Evolutionary conservation across 2,113 vertebrate species (phyloP).

Genomic region (Paradoxurus hermaphroditus): DNA sequence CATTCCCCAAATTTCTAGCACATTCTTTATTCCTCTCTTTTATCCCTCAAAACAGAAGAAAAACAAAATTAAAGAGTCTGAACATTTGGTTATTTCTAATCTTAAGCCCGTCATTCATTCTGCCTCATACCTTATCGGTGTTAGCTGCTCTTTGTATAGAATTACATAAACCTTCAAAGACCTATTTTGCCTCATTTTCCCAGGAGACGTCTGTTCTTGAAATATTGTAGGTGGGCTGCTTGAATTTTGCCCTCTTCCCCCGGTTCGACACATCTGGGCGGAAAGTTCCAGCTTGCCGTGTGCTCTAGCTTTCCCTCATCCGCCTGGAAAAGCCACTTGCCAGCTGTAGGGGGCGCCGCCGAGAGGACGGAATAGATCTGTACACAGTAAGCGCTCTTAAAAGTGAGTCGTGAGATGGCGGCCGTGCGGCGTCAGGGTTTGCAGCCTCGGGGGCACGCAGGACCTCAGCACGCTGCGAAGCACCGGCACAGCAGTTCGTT

Average conservation of each 20-base stretch:
- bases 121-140: not conserved
- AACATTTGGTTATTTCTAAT: not conserved
- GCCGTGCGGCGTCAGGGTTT: too few relatives aligned
- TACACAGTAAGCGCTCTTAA: not conserved
- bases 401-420: not conserved
- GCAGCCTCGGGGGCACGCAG: too few relatives aligned
- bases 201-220: not conserved
- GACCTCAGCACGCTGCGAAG: too few relatives aligned
- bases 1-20: constrained; percentile 58
- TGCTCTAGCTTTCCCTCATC: not conserved
- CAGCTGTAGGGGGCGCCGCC: not conserved
- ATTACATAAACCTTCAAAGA: not conserved
- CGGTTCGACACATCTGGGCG: not conserved
- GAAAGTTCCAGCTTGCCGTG: not conserved
- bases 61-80: not conserved
- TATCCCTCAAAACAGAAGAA: constrained; percentile 22
- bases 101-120: not conserved
- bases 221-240: not conserved
- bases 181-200: not conserved
- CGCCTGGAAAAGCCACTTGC: not conserved
- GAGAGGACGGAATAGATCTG: not conserved
- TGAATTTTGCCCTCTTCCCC: not conserved
- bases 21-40: constrained; percentile 29
- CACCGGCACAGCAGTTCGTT: not conserved
- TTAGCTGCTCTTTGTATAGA: not conserved